Evolutionary conservation across 1,140 invertebrate species (phyloP).

Genomic region (Drosophila ohnishii): DNA sequence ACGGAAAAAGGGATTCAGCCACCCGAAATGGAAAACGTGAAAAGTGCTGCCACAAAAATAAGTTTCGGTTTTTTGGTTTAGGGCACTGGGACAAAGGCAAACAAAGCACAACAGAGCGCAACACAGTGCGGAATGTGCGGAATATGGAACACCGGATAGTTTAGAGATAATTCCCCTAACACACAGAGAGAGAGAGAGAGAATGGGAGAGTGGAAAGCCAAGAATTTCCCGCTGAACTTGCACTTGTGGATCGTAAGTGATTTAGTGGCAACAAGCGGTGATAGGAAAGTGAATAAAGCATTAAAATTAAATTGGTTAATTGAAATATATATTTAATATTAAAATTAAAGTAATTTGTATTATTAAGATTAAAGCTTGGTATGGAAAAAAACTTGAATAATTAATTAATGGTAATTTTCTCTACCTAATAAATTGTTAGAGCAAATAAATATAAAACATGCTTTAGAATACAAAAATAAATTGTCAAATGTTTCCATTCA

Average conservation of each 20-base stretch:
- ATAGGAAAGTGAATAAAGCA: neutral
- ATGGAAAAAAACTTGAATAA: too few relatives aligned
- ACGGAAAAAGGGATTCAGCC: conserved; percentile 10
- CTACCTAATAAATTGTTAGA: neutral
- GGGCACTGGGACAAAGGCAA: conserved; percentile 62
- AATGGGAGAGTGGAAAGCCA: neutral
- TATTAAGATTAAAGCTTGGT: too few relatives aligned
- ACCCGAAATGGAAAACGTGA: conserved; percentile 69
- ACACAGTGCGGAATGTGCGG: conserved; percentile 29
- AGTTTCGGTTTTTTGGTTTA: conserved; percentile 58
- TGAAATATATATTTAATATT: neutral
- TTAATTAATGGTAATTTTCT: neutral
- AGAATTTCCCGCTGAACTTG: conserved; percentile 25
- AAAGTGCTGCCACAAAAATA: conserved; percentile 78
- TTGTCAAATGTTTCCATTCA: too few relatives aligned
- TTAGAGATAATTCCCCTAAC: conserved; percentile 29
- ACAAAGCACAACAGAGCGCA: conserved; percentile 57
- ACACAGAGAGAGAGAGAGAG: neutral
- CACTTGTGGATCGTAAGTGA: conserved; percentile 36
- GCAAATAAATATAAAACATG: neutral
- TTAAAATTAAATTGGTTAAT: neutral
- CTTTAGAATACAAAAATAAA: neutral
- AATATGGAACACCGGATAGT: conserved; percentile 7
- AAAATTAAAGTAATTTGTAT: too few relatives aligned
- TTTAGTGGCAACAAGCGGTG: conserved; percentile 10